Percentiles rank a stretch among this genome's conserved stretches.
Conservation (phyloP, 2,797 vertebrate species). For the Alca torda region DNA sequence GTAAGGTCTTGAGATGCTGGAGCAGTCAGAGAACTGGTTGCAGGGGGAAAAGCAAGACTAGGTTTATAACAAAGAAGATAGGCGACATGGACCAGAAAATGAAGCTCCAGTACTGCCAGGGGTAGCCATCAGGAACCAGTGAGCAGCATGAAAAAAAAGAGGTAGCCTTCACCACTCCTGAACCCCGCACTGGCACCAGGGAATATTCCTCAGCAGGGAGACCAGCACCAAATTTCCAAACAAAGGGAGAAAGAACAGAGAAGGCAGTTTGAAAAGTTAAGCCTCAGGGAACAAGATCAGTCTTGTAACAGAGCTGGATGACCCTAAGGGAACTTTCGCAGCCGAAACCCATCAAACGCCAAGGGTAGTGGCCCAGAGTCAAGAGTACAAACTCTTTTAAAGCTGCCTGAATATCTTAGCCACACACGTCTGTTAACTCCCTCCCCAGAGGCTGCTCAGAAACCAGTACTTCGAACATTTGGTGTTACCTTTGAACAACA, state of each 20-base stretch:
- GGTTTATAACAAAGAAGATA: not conserved
- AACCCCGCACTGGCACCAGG: fast-evolving
- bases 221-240: not conserved
- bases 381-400: not conserved
- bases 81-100: not conserved
- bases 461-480: not conserved
- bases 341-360: not conserved
- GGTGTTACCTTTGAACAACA: not conserved
- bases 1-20: not conserved
- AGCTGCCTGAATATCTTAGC: not conserved
- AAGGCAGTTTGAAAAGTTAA: not conserved
- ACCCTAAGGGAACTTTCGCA: not conserved
- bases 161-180: not conserved
- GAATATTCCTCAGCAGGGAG: not conserved
- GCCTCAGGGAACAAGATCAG: not conserved
- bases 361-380: not conserved
- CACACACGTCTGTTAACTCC: fast-evolving
- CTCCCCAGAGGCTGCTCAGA: not conserved
- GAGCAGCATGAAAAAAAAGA: not conserved
- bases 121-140: not conserved
- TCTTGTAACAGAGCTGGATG: not conserved
- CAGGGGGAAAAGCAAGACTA: not conserved
- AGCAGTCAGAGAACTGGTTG: not conserved
- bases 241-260: not conserved
- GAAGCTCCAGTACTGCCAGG: not conserved